phyloP scores from a whole-genome alignment of 92 coral and sea anemone genomes.

The Galaxea fascicularis region DNA sequence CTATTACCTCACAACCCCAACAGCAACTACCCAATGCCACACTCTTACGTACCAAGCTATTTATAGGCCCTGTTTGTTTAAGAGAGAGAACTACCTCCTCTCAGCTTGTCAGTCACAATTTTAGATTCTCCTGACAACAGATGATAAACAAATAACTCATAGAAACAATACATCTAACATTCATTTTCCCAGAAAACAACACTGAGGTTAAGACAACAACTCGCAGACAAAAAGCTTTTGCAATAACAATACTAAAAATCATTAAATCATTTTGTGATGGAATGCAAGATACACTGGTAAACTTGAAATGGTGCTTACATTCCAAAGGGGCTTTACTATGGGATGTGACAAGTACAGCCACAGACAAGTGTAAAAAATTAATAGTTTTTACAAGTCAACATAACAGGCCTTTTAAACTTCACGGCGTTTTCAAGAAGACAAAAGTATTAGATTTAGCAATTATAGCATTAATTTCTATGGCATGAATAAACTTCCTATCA shows the following conservation, averaged over 20 bases:
- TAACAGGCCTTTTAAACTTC: not conserved
- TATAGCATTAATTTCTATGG: not conserved
- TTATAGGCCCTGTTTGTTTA: too few relatives aligned
- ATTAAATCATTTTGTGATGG: not conserved
- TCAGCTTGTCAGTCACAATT: conserved; percentile 6
- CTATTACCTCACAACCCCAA: too few relatives aligned
- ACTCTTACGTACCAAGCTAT: too few relatives aligned
- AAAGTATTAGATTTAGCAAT: not conserved
- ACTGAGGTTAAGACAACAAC: not conserved
- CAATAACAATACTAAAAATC: conserved; percentile 5
- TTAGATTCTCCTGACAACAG: not conserved
- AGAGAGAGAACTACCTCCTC: too few relatives aligned
- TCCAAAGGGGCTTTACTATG: not conserved
- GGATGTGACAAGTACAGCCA: not conserved
- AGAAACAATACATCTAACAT: not conserved
- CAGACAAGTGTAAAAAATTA: not conserved
- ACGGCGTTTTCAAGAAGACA: not conserved
- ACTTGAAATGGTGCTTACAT: conserved; percentile 7
- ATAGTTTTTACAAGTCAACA: not conserved
- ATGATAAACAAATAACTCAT: not conserved
- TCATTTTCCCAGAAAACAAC: conserved; percentile 14
- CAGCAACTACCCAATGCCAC: too few relatives aligned
- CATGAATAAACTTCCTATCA: conserved; percentile 5
- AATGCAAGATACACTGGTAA: not conserved
- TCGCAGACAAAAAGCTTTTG: conserved; percentile 25